Percentiles rank a stretch among this genome's conserved stretches.
phyloP scores from a whole-genome alignment of 2,888 invertebrate species.

The Cheilosia urbana region DNA sequence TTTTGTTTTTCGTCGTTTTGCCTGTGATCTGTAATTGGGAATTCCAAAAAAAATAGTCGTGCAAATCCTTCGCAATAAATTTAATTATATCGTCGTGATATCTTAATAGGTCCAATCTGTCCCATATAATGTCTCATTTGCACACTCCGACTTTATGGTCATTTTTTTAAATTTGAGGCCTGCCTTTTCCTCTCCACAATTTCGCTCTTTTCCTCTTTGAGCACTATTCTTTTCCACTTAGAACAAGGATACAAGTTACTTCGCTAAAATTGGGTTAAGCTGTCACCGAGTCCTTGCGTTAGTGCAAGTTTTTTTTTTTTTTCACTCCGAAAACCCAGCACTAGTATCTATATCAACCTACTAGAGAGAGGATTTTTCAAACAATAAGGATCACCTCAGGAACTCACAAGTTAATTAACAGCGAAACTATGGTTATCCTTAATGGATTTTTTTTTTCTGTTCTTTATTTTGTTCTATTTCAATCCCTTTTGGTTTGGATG shows the following conservation, averaged over 20 bases:
- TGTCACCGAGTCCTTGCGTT: slow-evolving; percentile 18
- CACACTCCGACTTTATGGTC: background rate
- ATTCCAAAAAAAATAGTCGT: slow-evolving; percentile 40
- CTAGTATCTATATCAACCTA: slow-evolving; percentile 12
- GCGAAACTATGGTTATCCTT: slow-evolving; percentile 40
- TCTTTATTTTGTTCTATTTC: background rate
- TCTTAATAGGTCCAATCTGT: slow-evolving; percentile 55
- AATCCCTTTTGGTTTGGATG: slow-evolving; percentile 1
- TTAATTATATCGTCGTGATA: slow-evolving; percentile 47
- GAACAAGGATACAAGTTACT: slow-evolving; percentile 46
- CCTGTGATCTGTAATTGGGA: background rate
- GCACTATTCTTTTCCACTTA: background rate
- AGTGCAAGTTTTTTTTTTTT: background rate
- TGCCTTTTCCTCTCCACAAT: background rate
- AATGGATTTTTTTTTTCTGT: slow-evolving; percentile 54
- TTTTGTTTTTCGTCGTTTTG: slow-evolving; percentile 3
- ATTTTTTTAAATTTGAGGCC: background rate
- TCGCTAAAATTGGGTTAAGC: slow-evolving; percentile 57
- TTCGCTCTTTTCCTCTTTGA: slow-evolving; percentile 3
- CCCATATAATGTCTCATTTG: slow-evolving; percentile 12
- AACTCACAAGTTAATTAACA: slow-evolving; percentile 68
- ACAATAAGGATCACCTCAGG: slow-evolving; percentile 54
- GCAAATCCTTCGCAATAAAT: slow-evolving; percentile 52
- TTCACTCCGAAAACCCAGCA: background rate
- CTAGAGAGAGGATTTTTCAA: slow-evolving; percentile 15